Evolutionary conservation across 1,140 invertebrate genomes (phyloP).

Genomic region (Nautilus pompilius): DNA sequence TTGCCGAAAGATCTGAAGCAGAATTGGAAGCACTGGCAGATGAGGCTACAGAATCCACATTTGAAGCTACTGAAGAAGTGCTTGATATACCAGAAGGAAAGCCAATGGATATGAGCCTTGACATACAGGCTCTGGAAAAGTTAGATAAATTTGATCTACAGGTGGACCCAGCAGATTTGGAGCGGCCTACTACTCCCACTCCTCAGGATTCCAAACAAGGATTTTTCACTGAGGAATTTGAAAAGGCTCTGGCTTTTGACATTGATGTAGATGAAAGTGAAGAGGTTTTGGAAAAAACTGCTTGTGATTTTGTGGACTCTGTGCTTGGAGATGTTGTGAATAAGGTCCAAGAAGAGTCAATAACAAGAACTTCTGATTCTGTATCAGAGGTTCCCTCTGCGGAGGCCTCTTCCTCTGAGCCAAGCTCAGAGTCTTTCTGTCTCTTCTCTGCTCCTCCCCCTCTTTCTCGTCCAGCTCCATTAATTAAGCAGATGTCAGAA

Average conservation of each 20-base stretch:
- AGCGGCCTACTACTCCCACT: conserved; percentile 48
- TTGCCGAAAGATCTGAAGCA: conserved; percentile 42
- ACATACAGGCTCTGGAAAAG: too few relatives aligned
- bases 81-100: not conserved
- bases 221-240: conserved; percentile 28
- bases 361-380: not conserved
- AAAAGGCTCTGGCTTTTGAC: conserved; percentile 6
- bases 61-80: not conserved
- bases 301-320: conserved; percentile 42
- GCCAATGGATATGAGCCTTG: too few relatives aligned
- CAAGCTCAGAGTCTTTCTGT: not conserved
- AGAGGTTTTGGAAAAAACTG: conserved; percentile 29
- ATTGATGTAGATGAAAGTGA: conserved; percentile 14
- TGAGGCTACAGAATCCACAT: not conserved
- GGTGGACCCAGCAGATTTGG: conserved; percentile 38
- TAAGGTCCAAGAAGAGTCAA: conserved; percentile 19
- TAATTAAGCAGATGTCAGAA: conserved; percentile 53
- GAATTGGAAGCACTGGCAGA: conserved; percentile 16
- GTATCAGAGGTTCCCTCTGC: not conserved
- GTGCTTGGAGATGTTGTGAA: conserved; percentile 39
- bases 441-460: conserved; percentile 2
- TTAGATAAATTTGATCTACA: conserved; percentile 25
- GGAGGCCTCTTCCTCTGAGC: not conserved
- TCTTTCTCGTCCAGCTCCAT: conserved; percentile 9
- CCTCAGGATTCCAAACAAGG: conserved; percentile 43